Evolutionary conservation across 2,888 invertebrate genomes (phyloP).

Genomic region (Cerceris rybyensis): DNA sequence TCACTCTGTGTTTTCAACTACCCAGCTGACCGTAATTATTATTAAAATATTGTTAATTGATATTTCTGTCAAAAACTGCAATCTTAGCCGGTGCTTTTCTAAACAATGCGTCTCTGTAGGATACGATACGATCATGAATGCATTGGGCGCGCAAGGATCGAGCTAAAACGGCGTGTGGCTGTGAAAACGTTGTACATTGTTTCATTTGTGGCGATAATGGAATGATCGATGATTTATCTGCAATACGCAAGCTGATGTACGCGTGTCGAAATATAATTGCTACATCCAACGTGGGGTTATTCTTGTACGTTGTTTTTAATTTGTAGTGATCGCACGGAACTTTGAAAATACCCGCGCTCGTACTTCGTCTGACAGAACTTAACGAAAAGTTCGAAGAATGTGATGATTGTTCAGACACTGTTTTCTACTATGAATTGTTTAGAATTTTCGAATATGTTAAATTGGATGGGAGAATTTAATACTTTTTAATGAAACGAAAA

Average conservation of each 20-base stretch:
- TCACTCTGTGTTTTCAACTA: slow-evolving; percentile 1
- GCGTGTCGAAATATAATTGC: background rate
- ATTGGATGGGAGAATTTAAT: too few relatives aligned
- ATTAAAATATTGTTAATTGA: too few relatives aligned
- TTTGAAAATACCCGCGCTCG: slow-evolving; percentile 39
- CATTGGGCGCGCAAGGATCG: slow-evolving; percentile 4
- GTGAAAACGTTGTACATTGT: background rate
- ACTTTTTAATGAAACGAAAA: too few relatives aligned
- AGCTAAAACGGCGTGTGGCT: background rate
- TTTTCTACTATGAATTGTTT: background rate
- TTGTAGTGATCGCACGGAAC: slow-evolving; percentile 3
- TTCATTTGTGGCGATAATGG: background rate
- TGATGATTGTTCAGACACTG: slow-evolving; percentile 3
- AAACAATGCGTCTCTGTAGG: slow-evolving; percentile 15
- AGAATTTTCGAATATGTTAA: too few relatives aligned
- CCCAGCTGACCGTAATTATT: background rate
- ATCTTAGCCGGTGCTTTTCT: background rate
- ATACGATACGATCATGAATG: background rate
- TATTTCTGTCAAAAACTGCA: too few relatives aligned
- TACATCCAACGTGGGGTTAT: background rate
- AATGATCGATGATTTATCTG: background rate
- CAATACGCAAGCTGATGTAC: background rate
- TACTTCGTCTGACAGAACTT: slow-evolving; percentile 31
- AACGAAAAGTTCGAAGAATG: slow-evolving; percentile 3
- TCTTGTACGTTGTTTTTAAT: slow-evolving; percentile 14